Percentiles rank a stretch among this genome's conserved stretches.
Evolutionary conservation across 1,140 invertebrate genomes (phyloP).

Genomic region (Drosophila sulfurigaster): DNA sequence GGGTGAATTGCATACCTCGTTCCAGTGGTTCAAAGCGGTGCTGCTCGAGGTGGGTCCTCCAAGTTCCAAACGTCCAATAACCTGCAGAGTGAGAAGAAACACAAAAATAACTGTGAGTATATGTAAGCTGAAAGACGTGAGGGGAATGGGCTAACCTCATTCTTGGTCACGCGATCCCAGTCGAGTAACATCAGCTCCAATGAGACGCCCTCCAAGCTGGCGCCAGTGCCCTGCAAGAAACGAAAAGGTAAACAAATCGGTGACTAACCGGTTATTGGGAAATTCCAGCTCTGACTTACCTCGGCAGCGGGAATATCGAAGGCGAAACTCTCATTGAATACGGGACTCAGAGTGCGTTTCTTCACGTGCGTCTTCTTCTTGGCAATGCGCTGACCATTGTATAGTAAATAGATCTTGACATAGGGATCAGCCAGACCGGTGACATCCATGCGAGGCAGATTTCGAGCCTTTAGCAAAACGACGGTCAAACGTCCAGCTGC

Average conservation of each 20-base stretch:
- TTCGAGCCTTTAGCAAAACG: constrained; percentile 96
- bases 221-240: constrained; percentile 86
- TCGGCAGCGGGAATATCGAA: constrained; percentile 91
- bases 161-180: constrained; percentile 99
- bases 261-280: neutral
- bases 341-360: constrained; percentile 98
- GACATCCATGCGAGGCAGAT: constrained; percentile 97
- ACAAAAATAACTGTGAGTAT: constrained; percentile 7
- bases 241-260: neutral
- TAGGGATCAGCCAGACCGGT: constrained; percentile 97
- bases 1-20: constrained; percentile 97
- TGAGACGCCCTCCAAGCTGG: constrained; percentile 94
- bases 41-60: constrained; percentile 92
- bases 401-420: constrained; percentile 98
- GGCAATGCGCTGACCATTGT: constrained; percentile 98
- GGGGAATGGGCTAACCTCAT: constrained; percentile 90
- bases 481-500: constrained; percentile 95
- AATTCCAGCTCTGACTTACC: constrained; percentile 56
- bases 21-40: constrained; percentile 96
- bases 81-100: constrained; percentile 86
- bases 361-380: constrained; percentile 99
- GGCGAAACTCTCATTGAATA: constrained; percentile 99
- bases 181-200: constrained; percentile 97
- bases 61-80: constrained; percentile 96
- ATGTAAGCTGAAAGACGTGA: neutral